These are phyloP conservation scores for Drosophila longiperda DNA, from an alignment of 2,888 invertebrate species.

Conservation along the genomic window DNA sequence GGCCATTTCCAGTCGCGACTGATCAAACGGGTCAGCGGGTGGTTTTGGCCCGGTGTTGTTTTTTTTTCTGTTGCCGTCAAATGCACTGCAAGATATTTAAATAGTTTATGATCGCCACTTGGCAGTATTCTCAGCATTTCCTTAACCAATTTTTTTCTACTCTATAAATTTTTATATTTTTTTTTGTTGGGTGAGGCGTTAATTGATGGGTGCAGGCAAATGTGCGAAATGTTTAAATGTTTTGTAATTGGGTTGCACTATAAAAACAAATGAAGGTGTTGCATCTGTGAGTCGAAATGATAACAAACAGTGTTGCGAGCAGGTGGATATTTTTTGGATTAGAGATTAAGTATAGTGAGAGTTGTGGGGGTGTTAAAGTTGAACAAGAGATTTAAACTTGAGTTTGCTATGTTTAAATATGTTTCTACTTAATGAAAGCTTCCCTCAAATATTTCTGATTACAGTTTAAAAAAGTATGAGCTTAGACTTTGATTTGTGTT, in stretches of 20 bases:
- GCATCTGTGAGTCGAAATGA: background rate
- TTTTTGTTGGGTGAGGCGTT: slow-evolving; percentile 42
- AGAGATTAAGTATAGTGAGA: background rate
- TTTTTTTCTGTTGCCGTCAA: slow-evolving; percentile 9
- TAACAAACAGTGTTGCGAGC: slow-evolving; percentile 15
- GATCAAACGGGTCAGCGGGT: slow-evolving; percentile 76
- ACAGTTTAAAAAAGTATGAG: background rate
- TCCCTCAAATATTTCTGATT: background rate
- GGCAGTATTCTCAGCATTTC: slow-evolving; percentile 39
- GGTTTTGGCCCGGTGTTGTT: slow-evolving; percentile 38
- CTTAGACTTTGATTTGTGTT: background rate
- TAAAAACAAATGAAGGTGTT: slow-evolving; percentile 45
- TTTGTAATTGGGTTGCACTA: slow-evolving; percentile 65
- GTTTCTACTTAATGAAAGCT: background rate
- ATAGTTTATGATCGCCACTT: slow-evolving; percentile 66
- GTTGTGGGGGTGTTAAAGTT: background rate
- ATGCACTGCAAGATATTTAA: slow-evolving; percentile 62
- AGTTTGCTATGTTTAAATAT: background rate
- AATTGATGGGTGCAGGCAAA: slow-evolving; percentile 51
- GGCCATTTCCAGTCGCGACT: slow-evolving; percentile 64
- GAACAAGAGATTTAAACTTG: background rate
- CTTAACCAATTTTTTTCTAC: slow-evolving; percentile 1
- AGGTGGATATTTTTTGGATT: slow-evolving; percentile 31
- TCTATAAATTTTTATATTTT: background rate
- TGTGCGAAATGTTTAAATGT: slow-evolving; percentile 70